Base-by-base conservation (phyloP, 2,888 invertebrate species). In the Euplexia lucipara region DNA sequence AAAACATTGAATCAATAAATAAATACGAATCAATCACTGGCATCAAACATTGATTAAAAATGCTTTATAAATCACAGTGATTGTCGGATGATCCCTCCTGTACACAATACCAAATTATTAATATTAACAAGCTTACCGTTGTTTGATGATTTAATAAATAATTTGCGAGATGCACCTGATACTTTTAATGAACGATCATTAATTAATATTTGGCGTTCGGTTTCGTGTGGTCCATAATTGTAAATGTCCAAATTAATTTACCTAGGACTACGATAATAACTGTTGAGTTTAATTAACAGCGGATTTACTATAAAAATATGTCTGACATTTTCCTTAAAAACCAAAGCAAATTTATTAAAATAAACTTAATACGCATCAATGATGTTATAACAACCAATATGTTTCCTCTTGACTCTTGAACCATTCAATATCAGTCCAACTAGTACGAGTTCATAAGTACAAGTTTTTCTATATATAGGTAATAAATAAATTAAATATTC, bases 141-240 rank as follows among this genome's bases (percentile, higher is more conserved):
- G 70, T 72, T 62, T 60, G 66, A 73, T 60, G 64, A 70, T 70
- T 73, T 49, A 53, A 65, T 76, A 37, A 63, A 67, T 67, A 64
- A 72, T 67, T 64, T 16, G 39, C 53, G 58, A 52, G 49, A 44
- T 60, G 51, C 59, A 60, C 41, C 51, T 53, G 73, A 73, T 70
- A 66, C 37, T 73, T 70, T 70, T 80, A 79, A 77, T 70, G 52
- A 67, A 44, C 59, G 16, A 45, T 53, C 22, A 69, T 70, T 73
- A 56, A 77, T 77, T 70, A 74, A 64, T 63, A 64, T 73, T 47
- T 53, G 44, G 42, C 16, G 35, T 60, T 56, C 35, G 35, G 51
- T 54, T 69, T 45, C 44, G 49, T 52, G 54, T 41, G 8, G 59
- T 56, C 60, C 56, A 70, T 64, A 48, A 45, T 12, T 56, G 22